These are phyloP conservation scores for Drosophila lacertosa DNA, from an alignment of 1,140 invertebrate species.

Conservation along the genomic window DNA sequence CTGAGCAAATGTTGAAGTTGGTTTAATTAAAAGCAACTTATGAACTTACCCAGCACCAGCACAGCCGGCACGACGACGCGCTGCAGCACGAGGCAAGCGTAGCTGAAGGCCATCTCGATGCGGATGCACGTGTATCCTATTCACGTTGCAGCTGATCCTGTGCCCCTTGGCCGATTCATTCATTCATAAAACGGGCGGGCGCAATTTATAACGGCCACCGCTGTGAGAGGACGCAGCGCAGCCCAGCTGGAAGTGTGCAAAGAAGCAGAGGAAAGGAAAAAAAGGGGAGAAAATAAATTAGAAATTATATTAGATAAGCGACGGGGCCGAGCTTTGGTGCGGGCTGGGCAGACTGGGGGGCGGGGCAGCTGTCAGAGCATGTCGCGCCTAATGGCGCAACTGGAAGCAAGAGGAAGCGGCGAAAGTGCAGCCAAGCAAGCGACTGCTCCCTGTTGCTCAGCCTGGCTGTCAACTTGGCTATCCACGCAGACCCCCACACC, in stretches of 20 bases:
- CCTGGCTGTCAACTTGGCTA: not conserved
- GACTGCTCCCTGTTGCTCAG: slow-evolving; percentile 11
- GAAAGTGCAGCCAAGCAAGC: slow-evolving; percentile 36
- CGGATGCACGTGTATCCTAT: slow-evolving; percentile 33
- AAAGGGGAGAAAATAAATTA: slow-evolving; percentile 49
- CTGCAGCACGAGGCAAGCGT: slow-evolving; percentile 78
- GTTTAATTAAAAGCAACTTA: not conserved
- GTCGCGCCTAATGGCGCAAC: slow-evolving; percentile 37
- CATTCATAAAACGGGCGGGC: slow-evolving; percentile 69
- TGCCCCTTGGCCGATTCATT: slow-evolving; percentile 43
- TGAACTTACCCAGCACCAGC: slow-evolving; percentile 77
- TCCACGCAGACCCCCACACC: too few species aligned
- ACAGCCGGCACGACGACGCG: slow-evolving; percentile 79
- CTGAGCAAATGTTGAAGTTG: not conserved
- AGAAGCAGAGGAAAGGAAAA: too few species aligned
- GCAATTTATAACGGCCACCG: slow-evolving; percentile 63
- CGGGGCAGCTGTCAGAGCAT: slow-evolving; percentile 19
- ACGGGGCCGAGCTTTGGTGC: too few species aligned
- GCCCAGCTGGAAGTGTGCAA: slow-evolving; percentile 63
- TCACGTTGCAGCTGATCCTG: slow-evolving; percentile 44
- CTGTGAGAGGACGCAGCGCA: slow-evolving; percentile 49
- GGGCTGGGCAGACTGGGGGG: not conserved
- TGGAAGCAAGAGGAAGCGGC: slow-evolving; percentile 26
- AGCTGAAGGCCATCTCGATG: slow-evolving; percentile 78
- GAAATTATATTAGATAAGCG: slow-evolving; percentile 51